Percentiles rank a stretch among this genome's conserved stretches.
Evolutionary conservation across 2,888 invertebrate species (phyloP).

Genomic region (Megastigmus dorsalis): DNA sequence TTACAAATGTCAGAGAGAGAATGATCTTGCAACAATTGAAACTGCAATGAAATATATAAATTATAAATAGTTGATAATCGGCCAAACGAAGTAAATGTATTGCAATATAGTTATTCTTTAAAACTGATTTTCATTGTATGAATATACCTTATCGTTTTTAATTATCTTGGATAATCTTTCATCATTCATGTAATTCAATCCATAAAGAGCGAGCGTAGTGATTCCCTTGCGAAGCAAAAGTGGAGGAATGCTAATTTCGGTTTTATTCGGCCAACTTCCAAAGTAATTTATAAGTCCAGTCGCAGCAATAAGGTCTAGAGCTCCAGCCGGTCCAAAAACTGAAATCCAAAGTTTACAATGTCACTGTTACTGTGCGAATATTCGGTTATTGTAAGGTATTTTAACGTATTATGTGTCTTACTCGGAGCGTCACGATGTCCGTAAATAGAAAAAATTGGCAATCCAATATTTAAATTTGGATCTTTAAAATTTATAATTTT

Average conservation of each 20-base stretch:
- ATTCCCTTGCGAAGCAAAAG: constrained; percentile 88
- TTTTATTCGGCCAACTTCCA: constrained; percentile 89
- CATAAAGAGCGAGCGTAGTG: constrained; percentile 91
- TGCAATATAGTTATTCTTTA: constrained; percentile 11
- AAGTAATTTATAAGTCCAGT: constrained; percentile 96
- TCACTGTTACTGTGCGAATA: constrained; percentile 1
- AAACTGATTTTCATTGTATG: no score
- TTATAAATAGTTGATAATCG: no score
- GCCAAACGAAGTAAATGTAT: no score
- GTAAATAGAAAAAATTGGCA: constrained; percentile 97
- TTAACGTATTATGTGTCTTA: constrained; percentile 57
- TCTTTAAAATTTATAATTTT: constrained; percentile 94
- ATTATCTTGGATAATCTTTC: constrained; percentile 88
- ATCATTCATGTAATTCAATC: constrained; percentile 95
- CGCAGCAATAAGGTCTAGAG: constrained; percentile 89
- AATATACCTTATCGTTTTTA: constrained; percentile 81
- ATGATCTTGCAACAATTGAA: constrained; percentile 8
- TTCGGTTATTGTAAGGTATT: no score
- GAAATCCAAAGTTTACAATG: constrained; percentile 20
- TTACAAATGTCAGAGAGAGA: constrained; percentile 3
- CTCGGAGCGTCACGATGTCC: constrained; percentile 98
- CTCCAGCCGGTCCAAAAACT: constrained; percentile 81
- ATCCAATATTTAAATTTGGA: constrained; percentile 92
- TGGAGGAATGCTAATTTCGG: constrained; percentile 85
- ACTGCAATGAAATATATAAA: no score